Percentiles rank a stretch among this genome's conserved stretches.
These are phyloP conservation scores for Sitta carolinensis DNA, from an alignment of 2,797 vertebrate species.

Conservation along the genomic window DNA sequence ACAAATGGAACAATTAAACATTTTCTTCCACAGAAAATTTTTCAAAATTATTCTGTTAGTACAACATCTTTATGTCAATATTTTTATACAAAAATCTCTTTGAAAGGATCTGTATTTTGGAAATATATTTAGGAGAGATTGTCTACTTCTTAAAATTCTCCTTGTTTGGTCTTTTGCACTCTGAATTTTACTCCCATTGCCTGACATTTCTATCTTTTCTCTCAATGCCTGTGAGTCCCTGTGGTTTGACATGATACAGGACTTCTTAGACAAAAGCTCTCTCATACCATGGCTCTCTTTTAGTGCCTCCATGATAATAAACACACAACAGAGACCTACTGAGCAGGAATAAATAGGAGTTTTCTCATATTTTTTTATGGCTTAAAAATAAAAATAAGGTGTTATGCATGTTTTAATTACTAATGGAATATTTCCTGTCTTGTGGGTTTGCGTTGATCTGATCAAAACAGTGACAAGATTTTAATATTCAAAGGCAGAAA, in stretches of 20 bases:
- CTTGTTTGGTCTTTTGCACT: not conserved
- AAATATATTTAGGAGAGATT: not conserved
- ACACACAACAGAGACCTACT: not conserved
- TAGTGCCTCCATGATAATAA: not conserved
- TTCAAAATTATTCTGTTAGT: not conserved
- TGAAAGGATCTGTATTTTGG: not conserved
- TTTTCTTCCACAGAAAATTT: not conserved
- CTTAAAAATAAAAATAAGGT: not conserved
- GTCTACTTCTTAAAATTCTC: not conserved
- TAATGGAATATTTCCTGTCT: not conserved
- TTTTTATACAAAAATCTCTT: not conserved
- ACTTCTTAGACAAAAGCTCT: not conserved
- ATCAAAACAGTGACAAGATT: not conserved
- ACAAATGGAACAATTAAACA: not conserved
- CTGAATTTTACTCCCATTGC: not conserved
- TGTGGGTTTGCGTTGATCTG: not conserved
- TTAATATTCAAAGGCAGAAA: not conserved
- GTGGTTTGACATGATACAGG: not conserved
- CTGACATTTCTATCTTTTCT: not conserved
- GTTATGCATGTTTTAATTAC: not conserved
- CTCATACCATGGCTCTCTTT: not conserved
- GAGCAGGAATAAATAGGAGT: not conserved
- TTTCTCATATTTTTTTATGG: not conserved
- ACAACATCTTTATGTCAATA: not conserved
- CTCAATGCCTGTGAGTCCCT: not conserved